Percentiles rank a stretch among this genome's conserved stretches.
Evolutionary conservation across 1,140 invertebrate species (phyloP).

Genomic region (Schlechtendalia chinensis): DNA sequence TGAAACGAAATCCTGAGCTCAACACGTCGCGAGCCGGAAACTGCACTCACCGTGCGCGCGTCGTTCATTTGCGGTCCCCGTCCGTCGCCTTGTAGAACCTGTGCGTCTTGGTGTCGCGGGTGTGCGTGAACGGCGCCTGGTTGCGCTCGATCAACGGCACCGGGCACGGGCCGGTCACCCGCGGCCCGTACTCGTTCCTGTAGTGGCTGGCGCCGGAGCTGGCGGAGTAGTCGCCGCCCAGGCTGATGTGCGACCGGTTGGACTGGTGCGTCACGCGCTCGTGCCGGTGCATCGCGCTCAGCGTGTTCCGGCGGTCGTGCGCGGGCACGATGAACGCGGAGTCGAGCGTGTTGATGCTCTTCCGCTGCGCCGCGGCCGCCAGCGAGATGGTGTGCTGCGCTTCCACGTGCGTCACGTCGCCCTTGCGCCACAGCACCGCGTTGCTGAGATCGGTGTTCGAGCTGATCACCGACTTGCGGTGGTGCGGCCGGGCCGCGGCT

Average conservation of each 20-base stretch:
- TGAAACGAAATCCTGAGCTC: too few species aligned
- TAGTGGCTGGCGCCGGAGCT: constrained; percentile 58
- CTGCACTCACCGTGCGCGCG: too few species aligned
- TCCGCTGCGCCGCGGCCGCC: constrained; percentile 74
- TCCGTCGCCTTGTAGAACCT: constrained; percentile 66
- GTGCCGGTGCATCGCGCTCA: constrained; percentile 71
- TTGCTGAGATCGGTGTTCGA: constrained; percentile 71
- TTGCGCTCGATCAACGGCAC: constrained; percentile 72
- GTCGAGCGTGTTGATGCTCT: constrained; percentile 74
- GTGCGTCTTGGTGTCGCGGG: constrained; percentile 75
- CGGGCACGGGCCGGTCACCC: constrained; percentile 71
- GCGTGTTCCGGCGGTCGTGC: constrained; percentile 69
- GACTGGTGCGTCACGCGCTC: constrained; percentile 32
- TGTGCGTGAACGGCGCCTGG: constrained; percentile 71
- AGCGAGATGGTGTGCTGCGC: constrained; percentile 67
- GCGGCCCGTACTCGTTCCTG: constrained; percentile 71
- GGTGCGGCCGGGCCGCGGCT: constrained; percentile 54
- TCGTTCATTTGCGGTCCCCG: constrained; percentile 18
- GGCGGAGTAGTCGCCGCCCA: constrained; percentile 58
- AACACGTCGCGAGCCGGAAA: too few species aligned
- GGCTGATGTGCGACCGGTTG: constrained; percentile 66
- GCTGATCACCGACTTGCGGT: constrained; percentile 71
- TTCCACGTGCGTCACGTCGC: constrained; percentile 62
- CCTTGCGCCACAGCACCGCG: constrained; percentile 73
- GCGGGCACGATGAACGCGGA: constrained; percentile 66